Evolutionary conservation across 2,797 vertebrate species (phyloP).

Genomic region (Dendrocincla tyrannina): DNA sequence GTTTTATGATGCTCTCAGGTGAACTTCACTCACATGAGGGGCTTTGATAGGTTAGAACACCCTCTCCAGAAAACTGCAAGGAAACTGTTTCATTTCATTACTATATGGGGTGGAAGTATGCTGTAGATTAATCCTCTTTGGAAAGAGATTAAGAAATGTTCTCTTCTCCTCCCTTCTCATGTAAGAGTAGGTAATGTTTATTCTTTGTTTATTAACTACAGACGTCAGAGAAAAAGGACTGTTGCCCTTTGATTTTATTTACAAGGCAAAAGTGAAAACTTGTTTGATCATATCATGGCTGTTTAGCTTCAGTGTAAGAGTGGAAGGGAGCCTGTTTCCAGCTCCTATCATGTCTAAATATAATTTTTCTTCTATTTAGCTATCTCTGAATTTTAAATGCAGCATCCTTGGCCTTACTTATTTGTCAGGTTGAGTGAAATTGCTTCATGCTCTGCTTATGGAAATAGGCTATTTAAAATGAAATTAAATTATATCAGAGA

Average conservation of each 20-base stretch:
- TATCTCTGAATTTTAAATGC: conserved; percentile 62
- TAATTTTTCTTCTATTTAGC: conserved; percentile 37
- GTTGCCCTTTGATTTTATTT: conserved; percentile 66
- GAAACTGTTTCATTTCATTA: neutral
- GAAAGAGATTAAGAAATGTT: conserved; percentile 50
- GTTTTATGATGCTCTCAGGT: neutral
- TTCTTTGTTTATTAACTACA: conserved; percentile 66
- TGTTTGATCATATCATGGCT: conserved; percentile 51
- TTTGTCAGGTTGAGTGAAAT: conserved; percentile 63
- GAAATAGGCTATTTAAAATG: conserved; percentile 60
- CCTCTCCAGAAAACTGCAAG: conserved; percentile 6
- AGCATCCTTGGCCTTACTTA: conserved; percentile 54
- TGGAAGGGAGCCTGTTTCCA: conserved; percentile 25
- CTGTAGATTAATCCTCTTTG: conserved; percentile 56
- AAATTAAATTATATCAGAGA: conserved; percentile 45
- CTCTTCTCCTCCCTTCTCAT: conserved; percentile 5
- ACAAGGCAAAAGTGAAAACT: conserved; percentile 53
- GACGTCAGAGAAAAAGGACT: conserved; percentile 56
- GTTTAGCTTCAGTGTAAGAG: conserved; percentile 28
- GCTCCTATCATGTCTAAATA: conserved; percentile 31
- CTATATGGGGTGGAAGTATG: conserved; percentile 14
- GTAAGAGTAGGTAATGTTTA: conserved; percentile 34
- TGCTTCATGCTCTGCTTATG: conserved; percentile 54
- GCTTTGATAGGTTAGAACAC: neutral
- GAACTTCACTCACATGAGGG: rapidly evolving